A percentile compares a stretch with the other conserved stretches of the same genome.
phyloP scores from a whole-genome alignment of 2,888 invertebrate species.

The Chymomyza procnemis region DNA sequence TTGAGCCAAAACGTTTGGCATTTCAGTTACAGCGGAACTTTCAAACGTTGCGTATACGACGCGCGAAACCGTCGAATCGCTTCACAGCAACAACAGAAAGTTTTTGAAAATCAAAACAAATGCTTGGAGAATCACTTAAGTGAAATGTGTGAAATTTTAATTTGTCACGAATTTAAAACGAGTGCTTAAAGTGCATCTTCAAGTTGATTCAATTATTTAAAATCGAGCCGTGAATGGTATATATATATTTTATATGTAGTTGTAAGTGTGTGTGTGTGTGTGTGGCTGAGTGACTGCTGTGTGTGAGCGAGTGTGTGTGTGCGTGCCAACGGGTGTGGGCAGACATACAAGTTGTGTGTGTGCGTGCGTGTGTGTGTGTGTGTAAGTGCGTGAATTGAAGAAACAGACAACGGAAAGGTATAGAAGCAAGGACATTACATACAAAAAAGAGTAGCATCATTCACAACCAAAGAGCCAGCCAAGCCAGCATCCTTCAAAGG shows the following conservation, averaged over 20 bases:
- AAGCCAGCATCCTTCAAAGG: neutral
- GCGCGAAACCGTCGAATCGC: constrained; percentile 33
- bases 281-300: constrained; percentile 6
- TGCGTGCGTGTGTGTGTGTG: constrained; percentile 10
- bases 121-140: constrained; percentile 31
- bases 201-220: constrained; percentile 31
- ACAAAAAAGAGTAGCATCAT: constrained; percentile 45
- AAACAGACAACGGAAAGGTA: constrained; percentile 28
- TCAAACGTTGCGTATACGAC: constrained; percentile 52
- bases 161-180: constrained; percentile 27
- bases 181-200: constrained; percentile 13
- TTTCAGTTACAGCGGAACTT: constrained; percentile 64
- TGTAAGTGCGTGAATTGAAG: constrained; percentile 31
- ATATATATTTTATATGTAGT: neutral
- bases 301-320: constrained; percentile 5
- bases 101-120: constrained; percentile 55
- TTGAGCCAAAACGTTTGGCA: constrained; percentile 39
- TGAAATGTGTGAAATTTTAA: constrained; percentile 48
- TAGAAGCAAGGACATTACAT: constrained; percentile 66
- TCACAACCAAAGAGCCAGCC: no score
- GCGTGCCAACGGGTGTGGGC: constrained; percentile 7
- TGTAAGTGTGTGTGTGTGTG: constrained; percentile 4
- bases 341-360: neutral
- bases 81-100: constrained; percentile 22
- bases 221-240: constrained; percentile 12